A percentile compares a stretch with the other conserved stretches of the same genome.
Conservation (phyloP, 2,888 invertebrate genomes). For the Euclidia mi region DNA sequence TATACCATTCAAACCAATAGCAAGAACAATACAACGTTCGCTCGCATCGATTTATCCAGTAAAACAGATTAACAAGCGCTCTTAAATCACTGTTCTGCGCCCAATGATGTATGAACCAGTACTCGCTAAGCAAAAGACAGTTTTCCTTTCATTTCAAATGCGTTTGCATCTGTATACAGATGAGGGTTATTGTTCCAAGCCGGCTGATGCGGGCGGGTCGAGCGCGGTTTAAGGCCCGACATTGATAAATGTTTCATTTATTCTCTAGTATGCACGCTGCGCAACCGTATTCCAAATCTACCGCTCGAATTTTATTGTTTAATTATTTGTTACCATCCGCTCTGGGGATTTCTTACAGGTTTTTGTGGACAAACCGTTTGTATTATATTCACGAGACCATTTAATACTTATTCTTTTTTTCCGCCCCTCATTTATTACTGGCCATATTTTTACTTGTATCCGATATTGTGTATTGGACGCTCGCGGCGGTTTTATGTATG, state of each 20-base stretch:
- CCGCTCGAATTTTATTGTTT: conserved; percentile 66
- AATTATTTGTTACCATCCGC: conserved; percentile 52
- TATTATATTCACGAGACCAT: conserved; percentile 21
- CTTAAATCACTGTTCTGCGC: conserved; percentile 32
- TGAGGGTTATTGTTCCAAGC: conserved; percentile 62
- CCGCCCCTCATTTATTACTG: background rate
- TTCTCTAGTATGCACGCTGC: conserved; percentile 71
- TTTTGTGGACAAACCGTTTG: conserved; percentile 23
- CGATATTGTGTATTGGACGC: conserved; percentile 9
- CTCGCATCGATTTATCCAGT: too few relatives aligned
- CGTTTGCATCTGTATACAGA: conserved; percentile 57
- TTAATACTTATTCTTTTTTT: conserved; percentile 19
- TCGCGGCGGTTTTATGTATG: conserved; percentile 11
- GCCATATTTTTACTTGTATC: background rate
- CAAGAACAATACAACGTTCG: too few relatives aligned
- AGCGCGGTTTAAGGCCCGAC: conserved; percentile 75
- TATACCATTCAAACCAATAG: too few relatives aligned
- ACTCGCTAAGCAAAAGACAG: conserved; percentile 50
- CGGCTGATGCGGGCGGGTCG: conserved; percentile 66
- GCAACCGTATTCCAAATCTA: conserved; percentile 70
- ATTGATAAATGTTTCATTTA: conserved; percentile 87
- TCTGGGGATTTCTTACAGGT: conserved; percentile 29
- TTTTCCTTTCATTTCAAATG: conserved; percentile 54
- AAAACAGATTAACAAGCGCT: background rate
- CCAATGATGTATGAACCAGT: conserved; percentile 49